Conservation (phyloP, 1,140 invertebrate species). For the Diploscapter pachys region DNA sequence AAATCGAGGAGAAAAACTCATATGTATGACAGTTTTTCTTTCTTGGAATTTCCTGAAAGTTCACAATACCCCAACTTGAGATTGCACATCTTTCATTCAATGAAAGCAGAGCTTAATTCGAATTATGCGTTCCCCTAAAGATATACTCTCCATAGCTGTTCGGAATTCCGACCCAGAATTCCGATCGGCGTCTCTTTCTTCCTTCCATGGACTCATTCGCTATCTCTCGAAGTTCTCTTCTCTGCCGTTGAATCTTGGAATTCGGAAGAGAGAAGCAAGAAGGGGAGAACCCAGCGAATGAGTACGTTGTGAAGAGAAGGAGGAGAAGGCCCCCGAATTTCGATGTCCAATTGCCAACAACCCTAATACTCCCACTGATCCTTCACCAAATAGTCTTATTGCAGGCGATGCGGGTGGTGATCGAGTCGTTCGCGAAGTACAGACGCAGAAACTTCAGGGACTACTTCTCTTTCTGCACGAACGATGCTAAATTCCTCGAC, state of each 20-base stretch:
- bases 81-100: no score
- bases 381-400: slow-evolving; percentile 3
- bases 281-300: not conserved
- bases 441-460: slow-evolving; percentile 83
- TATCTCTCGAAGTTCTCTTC: no score
- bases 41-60: no score
- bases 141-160: no score
- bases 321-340: not conserved
- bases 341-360: not conserved
- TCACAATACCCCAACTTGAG: no score
- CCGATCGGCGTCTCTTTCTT: no score
- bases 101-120: no score
- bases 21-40: no score
- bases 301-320: not conserved
- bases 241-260: not conserved
- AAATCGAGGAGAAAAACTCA: slow-evolving; percentile 42
- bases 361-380: not conserved
- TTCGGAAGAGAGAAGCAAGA: not conserved
- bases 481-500: slow-evolving; percentile 87
- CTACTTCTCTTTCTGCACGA: slow-evolving; percentile 74
- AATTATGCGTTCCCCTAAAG: no score
- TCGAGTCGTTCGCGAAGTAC: slow-evolving; percentile 63
- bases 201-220: no score
- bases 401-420: slow-evolving; percentile 18
- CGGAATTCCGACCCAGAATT: no score